Base-by-base conservation (phyloP, 2,797 vertebrate genomes). In the Channa striata region DNA sequence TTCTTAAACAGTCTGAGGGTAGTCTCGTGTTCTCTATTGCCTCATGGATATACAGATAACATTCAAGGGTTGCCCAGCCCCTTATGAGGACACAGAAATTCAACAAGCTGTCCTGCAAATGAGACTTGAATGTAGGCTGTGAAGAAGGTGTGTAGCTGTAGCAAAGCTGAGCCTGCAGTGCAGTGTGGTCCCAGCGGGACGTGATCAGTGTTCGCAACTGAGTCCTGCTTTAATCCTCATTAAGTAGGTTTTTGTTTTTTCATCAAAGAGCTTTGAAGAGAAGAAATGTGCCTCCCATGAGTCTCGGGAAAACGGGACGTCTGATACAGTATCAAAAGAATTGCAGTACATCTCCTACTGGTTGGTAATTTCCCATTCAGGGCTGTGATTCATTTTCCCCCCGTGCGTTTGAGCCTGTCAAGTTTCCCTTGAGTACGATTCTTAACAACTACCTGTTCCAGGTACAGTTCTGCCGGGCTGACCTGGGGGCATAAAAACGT, bases 211-310 rank as follows among this genome's bases (percentile, higher is more conserved):
- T 62, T 13, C 33, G 74, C 74, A 77, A 46, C 77, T 4, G 6
- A 81, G 63, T 40, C 68, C 52, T 71, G 50, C 72, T 86, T 85
- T 85, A 77, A 85, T 83, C 73, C 81, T 86, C 79, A 78, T 80
- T 81, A 75, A 75, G 62, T 7, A 33, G 40, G 65, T 48, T 73
- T 75, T 69, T 62, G 34, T 78, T 67, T 71, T 40, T 63, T 64
- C 71, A 50, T 85, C 60, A 79, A 67, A 80, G 72, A 80, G 56
- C 71, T 74, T 52, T 71, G 72, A 83, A 57, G 75, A 74, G 21
- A 64, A 57, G 80, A 44, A 73, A 58, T 2, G 42, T 25, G 43
- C 30, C 25, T 87, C 79, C 83, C 30, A 19, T 5, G 66, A 81
- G 76, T 74, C 47, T 52, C 12, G 0, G 52, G 68, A 6, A 84